Evolutionary conservation across 2,113 vertebrate species (phyloP).

Genomic region (Polypterus bichir): DNA sequence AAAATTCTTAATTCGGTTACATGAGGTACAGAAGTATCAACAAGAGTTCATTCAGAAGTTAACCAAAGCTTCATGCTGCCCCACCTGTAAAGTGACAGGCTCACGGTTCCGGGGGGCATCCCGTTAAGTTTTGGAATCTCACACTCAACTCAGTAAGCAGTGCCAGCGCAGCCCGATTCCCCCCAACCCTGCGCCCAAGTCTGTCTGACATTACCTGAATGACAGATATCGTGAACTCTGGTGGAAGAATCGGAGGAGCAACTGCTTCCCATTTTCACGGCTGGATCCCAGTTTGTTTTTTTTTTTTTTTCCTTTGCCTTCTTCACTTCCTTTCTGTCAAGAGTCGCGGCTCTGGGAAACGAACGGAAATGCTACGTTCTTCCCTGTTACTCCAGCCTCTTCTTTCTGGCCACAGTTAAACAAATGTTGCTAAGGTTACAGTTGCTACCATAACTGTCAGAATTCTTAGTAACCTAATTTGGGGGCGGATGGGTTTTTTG

Average conservation of each 20-base stretch:
- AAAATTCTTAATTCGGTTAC: too few species aligned
- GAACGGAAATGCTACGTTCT: not conserved
- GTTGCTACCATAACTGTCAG: slow-evolving; percentile 23
- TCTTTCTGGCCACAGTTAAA: slow-evolving; percentile 23
- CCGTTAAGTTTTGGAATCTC: too few species aligned
- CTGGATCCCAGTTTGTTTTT: not conserved
- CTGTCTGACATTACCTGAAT: not conserved
- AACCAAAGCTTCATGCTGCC: too few species aligned
- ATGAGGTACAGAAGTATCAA: too few species aligned
- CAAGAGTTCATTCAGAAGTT: too few species aligned
- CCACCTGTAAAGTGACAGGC: too few species aligned
- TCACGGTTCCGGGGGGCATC: too few species aligned
- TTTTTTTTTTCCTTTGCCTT: not conserved
- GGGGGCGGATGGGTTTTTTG: not conserved
- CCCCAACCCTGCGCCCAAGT: too few species aligned
- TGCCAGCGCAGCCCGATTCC: too few species aligned
- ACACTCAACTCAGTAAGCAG: too few species aligned
- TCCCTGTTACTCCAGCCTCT: slow-evolving; percentile 3
- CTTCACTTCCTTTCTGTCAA: not conserved
- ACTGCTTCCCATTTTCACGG: slow-evolving; percentile 14
- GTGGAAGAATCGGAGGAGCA: slow-evolving; percentile 5
- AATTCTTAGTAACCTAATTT: slow-evolving; percentile 2
- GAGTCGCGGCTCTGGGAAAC: slow-evolving; percentile 17
- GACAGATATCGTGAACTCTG: not conserved
- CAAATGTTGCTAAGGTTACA: slow-evolving; percentile 37